These are phyloP conservation scores for Lepidurus couesii DNA, from an alignment of 1,140 invertebrate genomes.

Conservation along the genomic window DNA sequence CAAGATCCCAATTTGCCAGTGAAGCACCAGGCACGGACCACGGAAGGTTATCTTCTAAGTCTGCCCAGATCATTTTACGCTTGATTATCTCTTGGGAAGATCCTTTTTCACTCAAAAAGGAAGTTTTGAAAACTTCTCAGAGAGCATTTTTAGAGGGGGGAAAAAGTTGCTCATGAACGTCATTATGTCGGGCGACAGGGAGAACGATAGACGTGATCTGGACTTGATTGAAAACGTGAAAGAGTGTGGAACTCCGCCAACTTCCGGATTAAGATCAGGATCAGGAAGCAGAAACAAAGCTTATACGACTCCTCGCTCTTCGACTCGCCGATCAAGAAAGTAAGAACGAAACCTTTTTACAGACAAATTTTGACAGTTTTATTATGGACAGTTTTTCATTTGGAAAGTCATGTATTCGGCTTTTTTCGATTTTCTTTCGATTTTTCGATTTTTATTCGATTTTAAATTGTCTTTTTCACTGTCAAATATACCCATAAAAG, in stretches of 20 bases:
- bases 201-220: not conserved
- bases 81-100: not conserved
- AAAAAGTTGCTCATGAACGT: not conserved
- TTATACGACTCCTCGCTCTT: not conserved
- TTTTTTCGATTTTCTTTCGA: not conserved
- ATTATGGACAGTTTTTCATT: too few species aligned
- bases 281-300: not conserved
- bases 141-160: too few species aligned
- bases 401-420: not conserved
- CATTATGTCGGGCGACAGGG: not conserved
- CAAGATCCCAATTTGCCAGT: not conserved
- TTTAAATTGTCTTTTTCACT: too few species aligned
- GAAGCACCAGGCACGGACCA: slow-evolving; percentile 7
- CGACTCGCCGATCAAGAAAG: not conserved
- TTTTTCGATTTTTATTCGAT: not conserved
- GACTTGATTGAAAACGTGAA: slow-evolving; percentile 18
- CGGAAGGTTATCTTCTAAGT: not conserved
- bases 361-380: not conserved
- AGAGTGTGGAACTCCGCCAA: slow-evolving; percentile 6
- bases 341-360: not conserved
- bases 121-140: too few species aligned
- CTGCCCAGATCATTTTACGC: not conserved
- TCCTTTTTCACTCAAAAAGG: too few species aligned
- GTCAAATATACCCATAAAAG: not conserved
- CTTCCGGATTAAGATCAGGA: not conserved